Percentiles rank a stretch among this genome's conserved stretches.
Evolutionary conservation across 2,888 invertebrate species (phyloP).

Genomic region (Leucophenga maculata): DNA sequence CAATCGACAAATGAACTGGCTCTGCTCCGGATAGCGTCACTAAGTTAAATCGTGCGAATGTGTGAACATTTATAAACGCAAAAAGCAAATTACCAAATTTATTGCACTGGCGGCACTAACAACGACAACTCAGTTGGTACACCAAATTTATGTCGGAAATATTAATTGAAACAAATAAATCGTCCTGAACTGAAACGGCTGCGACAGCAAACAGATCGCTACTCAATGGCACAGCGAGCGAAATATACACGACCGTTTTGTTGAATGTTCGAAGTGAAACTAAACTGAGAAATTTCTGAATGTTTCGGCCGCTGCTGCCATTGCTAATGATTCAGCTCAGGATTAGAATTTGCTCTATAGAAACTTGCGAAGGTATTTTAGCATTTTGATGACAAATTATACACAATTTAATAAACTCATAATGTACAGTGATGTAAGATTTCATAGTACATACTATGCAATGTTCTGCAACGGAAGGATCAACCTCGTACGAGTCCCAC

Average conservation of each 20-base stretch:
- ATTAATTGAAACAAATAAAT: conserved; percentile 58
- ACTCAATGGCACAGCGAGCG: not conserved
- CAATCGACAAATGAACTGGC: not conserved
- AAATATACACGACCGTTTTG: conserved; percentile 5
- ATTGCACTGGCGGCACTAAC: conserved; percentile 25
- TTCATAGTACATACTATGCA: no score
- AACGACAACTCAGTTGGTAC: conserved; percentile 24
- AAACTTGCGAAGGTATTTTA: no score
- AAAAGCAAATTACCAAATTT: conserved; percentile 24
- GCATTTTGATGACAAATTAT: no score
- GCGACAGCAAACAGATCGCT: not conserved
- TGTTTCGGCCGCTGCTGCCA: conserved; percentile 30
- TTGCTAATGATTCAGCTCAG: conserved; percentile 44
- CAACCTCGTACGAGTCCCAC: no score
- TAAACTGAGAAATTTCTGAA: conserved; percentile 32
- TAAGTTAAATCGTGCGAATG: conserved; percentile 19
- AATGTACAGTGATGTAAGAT: no score
- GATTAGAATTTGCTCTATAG: no score
- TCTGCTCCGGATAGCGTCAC: conserved; percentile 21
- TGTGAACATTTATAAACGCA: conserved; percentile 25
- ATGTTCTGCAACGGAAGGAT: no score
- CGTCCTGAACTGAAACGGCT: conserved; percentile 10
- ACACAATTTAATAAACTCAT: no score
- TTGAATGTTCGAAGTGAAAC: conserved; percentile 47
- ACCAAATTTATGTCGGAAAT: conserved; percentile 43